Base-by-base conservation (phyloP, 2,888 invertebrate genomes). In the Dryocosmus kuriphilus region DNA sequence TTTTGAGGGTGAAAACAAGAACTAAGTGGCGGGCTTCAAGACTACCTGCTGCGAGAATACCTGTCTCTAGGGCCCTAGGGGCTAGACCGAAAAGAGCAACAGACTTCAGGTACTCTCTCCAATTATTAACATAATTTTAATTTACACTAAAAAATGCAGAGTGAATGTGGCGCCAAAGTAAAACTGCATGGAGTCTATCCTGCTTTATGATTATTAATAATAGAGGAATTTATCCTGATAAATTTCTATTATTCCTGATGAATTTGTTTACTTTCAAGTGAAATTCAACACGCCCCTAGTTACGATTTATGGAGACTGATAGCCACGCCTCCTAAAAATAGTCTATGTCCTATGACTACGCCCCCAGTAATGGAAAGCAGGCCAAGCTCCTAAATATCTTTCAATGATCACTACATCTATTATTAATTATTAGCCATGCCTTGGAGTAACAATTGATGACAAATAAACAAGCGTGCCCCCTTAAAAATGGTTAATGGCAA, bases 1-100 rank as follows among this genome's bases (percentile, higher is more conserved):
- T 83, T 82, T 81, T 80, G 78, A 81, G 82, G 80, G 80, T 82
- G 81, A 83, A 83, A 82, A 83, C 82, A 82, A 83, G 82, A 83
- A 83, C 81, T 82, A 83, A 83, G 82, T 83, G 77, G 82, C 74
- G 76, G 80, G 74, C 77, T 74, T 60, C 61, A 57, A 79, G 77
- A 77, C 78, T 81, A 81, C 81, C 82, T 82, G 80, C 76, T 71
- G 61, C 46, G 63, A 71, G 79, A 67, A 80, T 82, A 79, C 80
- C 82, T 80, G 79, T 77, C 82, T 80, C 80, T 79, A 38, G 22
- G 22, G 51, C 9, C 51, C 2, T 9, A 51, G 9, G 8, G 3
- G 51, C 51, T 51, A 51, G 2, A 9, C 51, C 9, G 0, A 51
- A n/a, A 51, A n/a, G 16, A 41, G 6, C 16, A 41, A 41, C 4